Percentiles rank a stretch among this genome's conserved stretches.
Evolutionary conservation across 2,888 invertebrate genomes (phyloP).

Genomic region (Bedellia somnulentella): DNA sequence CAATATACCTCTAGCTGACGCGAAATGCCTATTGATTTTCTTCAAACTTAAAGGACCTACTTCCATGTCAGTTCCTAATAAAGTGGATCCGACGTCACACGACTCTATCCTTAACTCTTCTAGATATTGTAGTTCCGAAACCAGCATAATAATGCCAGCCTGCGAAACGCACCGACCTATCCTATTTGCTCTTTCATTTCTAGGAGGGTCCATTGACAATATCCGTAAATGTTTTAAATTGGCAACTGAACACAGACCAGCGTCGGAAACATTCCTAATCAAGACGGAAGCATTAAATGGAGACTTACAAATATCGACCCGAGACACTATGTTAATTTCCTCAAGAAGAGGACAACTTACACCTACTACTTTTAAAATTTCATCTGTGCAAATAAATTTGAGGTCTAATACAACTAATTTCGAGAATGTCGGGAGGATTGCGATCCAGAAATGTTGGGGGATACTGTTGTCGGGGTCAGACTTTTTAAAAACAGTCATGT

Average conservation of each 20-base stretch:
- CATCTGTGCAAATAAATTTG: constrained; percentile 53
- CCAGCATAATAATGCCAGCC: constrained; percentile 39
- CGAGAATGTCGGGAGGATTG: constrained; percentile 30
- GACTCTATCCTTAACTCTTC: constrained; percentile 50
- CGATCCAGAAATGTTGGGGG: constrained; percentile 41
- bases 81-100: constrained; percentile 50
- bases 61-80: constrained; percentile 29
- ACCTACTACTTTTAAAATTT: constrained; percentile 44
- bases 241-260: constrained; percentile 33
- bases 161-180: constrained; percentile 49
- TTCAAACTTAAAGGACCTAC: constrained; percentile 40
- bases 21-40: constrained; percentile 50
- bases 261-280: constrained; percentile 47
- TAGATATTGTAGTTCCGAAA: constrained; percentile 36
- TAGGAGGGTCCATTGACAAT: constrained; percentile 47
- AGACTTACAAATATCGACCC: constrained; percentile 47
- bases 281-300: constrained; percentile 48
- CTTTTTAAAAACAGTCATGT: constrained; percentile 47
- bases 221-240: constrained; percentile 38
- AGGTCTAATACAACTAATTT: constrained; percentile 43
- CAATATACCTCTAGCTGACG: constrained; percentile 39
- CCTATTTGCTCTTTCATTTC: constrained; percentile 39
- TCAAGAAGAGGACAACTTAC: constrained; percentile 34
- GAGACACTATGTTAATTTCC: constrained; percentile 51
- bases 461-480: constrained; percentile 45